Evolutionary conservation across 2,113 vertebrate species (phyloP).

Genomic region (Sinocyclocheilus rhinocerous): DNA sequence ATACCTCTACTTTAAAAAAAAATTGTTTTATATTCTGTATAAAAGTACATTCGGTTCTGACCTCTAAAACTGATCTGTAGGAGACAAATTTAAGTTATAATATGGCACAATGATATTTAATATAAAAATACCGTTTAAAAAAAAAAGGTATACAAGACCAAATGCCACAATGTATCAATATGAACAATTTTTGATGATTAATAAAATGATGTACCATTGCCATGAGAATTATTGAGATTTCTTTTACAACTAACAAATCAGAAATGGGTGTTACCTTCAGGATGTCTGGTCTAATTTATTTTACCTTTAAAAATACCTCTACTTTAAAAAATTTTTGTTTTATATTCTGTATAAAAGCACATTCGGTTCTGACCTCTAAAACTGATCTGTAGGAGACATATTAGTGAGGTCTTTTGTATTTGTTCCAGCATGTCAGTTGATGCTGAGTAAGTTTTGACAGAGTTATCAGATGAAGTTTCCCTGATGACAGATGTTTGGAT

Average conservation of each 20-base stretch:
- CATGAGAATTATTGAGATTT: background rate
- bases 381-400: background rate
- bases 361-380: constrained; percentile 12
- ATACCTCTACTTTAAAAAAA: background rate
- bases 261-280: background rate
- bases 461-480: constrained; percentile 61
- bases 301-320: background rate
- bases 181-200: constrained; percentile 19
- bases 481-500: constrained; percentile 55
- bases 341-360: background rate
- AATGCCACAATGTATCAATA: constrained; percentile 31
- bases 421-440: constrained; percentile 61
- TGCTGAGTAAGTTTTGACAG: constrained; percentile 64
- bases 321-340: background rate
- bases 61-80: constrained; percentile 8
- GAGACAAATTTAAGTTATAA: constrained; percentile 1
- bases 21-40: background rate
- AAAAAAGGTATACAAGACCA: background rate
- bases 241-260: background rate
- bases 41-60: background rate
- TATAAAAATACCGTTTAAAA: background rate
- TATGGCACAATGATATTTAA: constrained; percentile 13
- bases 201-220: constrained; percentile 26
- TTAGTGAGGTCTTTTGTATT: background rate
- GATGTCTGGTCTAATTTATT: background rate